phyloP scores from a whole-genome alignment of 2,797 vertebrate genomes.

The Coilia nasus region DNA sequence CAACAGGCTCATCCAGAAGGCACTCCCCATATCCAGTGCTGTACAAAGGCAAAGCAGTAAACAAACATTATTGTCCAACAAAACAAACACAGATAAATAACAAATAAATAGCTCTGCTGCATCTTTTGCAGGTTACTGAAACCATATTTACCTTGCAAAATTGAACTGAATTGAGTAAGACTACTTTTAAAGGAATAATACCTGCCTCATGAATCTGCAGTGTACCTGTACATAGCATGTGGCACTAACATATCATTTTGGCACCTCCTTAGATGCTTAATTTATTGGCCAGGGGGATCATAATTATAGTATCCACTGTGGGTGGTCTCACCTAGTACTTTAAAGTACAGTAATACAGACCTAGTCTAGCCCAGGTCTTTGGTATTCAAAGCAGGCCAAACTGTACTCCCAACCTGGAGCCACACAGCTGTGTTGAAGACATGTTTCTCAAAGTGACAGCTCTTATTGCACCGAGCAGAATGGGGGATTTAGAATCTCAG shows the following conservation, averaged over 20 bases:
- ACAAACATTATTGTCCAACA: background rate
- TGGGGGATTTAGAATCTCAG: constrained; percentile 52
- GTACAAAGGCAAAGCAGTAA: background rate
- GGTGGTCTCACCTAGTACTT: constrained; percentile 67
- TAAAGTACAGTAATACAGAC: constrained; percentile 46
- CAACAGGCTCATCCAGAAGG: constrained; percentile 89
- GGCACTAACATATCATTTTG: constrained; percentile 32
- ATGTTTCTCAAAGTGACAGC: constrained; percentile 43
- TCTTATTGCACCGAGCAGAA: constrained; percentile 47
- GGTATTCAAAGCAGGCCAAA: constrained; percentile 43
- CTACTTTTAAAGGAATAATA: background rate
- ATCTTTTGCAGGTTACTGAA: background rate
- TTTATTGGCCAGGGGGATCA: background rate
- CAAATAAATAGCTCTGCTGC: background rate
- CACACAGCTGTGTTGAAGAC: constrained; percentile 40
- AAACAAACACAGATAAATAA: constrained; percentile 18
- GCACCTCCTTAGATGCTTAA: background rate
- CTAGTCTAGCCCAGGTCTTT: constrained; percentile 45
- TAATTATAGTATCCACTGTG: constrained; percentile 37
- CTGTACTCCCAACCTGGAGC: constrained; percentile 27
- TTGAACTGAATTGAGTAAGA: background rate
- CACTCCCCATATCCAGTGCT: constrained; percentile 97
- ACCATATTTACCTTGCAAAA: background rate
- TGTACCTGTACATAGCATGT: constrained; percentile 33
- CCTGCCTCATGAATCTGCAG: background rate